Evolutionary conservation across 1,140 invertebrate genomes (phyloP).

Genomic region (Sarcophaga peregrina): DNA sequence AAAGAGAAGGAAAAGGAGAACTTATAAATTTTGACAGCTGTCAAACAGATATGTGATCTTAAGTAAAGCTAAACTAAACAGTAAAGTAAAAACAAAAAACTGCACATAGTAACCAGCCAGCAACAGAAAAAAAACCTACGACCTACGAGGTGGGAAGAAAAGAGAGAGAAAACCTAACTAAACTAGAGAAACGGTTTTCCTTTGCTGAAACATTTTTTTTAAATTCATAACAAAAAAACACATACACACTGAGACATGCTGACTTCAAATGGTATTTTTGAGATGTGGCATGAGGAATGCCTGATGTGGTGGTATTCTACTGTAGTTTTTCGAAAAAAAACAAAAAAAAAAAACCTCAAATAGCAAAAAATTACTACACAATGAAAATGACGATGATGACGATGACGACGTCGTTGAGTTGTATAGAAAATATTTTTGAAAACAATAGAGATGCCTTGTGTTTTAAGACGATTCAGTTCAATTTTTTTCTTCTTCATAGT

Average conservation of each 20-base stretch:
- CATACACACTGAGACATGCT: no score
- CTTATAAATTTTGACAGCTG: constrained; percentile 28
- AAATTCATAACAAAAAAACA: no score
- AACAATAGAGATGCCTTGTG: constrained; percentile 35
- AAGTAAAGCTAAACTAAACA: neutral
- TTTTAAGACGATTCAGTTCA: no score
- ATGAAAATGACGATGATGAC: neutral
- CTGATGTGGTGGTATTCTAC: constrained; percentile 2
- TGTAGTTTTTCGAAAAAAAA: neutral
- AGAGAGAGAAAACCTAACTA: neutral
- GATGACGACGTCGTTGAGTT: neutral
- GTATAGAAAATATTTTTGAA: constrained; percentile 2
- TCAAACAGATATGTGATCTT: constrained; percentile 33
- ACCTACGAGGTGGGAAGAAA: neutral
- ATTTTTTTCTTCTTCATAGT: no score
- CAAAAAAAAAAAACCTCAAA: no score
- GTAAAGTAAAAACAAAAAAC: constrained; percentile 9
- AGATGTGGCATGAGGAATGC: constrained; percentile 21
- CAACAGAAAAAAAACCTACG: neutral
- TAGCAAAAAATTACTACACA: no score
- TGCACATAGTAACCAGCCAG: constrained; percentile 16
- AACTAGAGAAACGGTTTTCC: neutral
- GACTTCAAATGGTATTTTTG: constrained; percentile 23
- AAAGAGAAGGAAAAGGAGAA: neutral
- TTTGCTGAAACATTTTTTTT: neutral